A percentile compares a stretch with the other conserved stretches of the same genome.
Conservation (phyloP, 2,888 invertebrate genomes). For the Synergus japonicus region DNA sequence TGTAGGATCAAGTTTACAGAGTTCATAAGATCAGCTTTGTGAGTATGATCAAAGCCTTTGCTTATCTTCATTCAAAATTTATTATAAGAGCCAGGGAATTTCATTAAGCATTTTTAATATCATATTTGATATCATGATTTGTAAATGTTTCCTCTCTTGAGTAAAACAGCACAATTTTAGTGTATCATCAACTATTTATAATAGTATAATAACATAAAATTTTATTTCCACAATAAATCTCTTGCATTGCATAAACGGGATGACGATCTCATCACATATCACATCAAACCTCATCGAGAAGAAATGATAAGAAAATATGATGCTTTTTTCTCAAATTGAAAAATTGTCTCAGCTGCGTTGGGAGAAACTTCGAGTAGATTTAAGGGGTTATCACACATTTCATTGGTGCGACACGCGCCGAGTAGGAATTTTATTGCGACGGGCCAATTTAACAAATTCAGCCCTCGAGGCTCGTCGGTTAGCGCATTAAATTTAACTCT, state of each 20-base stretch:
- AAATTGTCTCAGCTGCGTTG: slow-evolving; percentile 13
- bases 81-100: neutral
- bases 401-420: slow-evolving; percentile 46
- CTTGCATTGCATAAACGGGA: neutral
- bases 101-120: neutral
- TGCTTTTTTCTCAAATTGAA: neutral
- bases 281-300: neutral
- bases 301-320: neutral
- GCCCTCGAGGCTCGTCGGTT: slow-evolving; percentile 57
- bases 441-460: slow-evolving; percentile 55
- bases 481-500: slow-evolving; percentile 57
- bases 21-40: slow-evolving; percentile 23
- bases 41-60: slow-evolving; percentile 21
- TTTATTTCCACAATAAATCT: neutral
- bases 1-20: slow-evolving; percentile 8
- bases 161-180: neutral
- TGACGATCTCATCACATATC: neutral
- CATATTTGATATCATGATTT: neutral
- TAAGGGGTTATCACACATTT: slow-evolving; percentile 43
- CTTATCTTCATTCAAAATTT: slow-evolving; percentile 29
- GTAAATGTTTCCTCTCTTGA: neutral
- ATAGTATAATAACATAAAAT: neutral
- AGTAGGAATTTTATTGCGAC: slow-evolving; percentile 52
- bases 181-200: neutral
- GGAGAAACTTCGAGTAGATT: slow-evolving; percentile 5